These are phyloP conservation scores for Saccostrea cuccullata DNA, from an alignment of 1,140 invertebrate genomes.

Conservation along the genomic window DNA sequence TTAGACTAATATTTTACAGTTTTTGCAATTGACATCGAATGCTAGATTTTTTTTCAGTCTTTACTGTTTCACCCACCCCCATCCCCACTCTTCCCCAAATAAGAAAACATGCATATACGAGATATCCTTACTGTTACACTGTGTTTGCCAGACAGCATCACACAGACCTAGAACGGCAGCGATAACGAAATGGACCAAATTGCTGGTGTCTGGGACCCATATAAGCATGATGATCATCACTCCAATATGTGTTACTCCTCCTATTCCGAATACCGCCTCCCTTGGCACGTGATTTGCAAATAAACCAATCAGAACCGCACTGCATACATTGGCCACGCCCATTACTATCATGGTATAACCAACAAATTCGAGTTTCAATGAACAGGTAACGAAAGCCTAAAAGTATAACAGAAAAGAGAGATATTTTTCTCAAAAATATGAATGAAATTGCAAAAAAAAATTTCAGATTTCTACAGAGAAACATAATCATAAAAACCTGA, in stretches of 20 bases:
- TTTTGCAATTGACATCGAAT: too few relatives aligned
- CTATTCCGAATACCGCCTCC: constrained; percentile 77
- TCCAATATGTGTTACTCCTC: constrained; percentile 74
- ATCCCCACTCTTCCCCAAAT: neutral
- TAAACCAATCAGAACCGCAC: constrained; percentile 72
- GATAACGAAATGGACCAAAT: constrained; percentile 92
- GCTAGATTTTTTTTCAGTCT: too few relatives aligned
- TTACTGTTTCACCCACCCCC: neutral
- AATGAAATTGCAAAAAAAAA: neutral
- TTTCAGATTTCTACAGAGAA: neutral
- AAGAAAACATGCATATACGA: neutral
- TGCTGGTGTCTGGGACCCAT: constrained; percentile 90
- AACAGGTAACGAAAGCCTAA: constrained; percentile 76
- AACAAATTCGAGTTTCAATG: constrained; percentile 74
- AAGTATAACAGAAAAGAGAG: constrained; percentile 45
- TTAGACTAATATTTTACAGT: too few relatives aligned
- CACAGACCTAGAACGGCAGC: constrained; percentile 97
- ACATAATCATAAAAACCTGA: neutral
- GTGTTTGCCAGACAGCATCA: constrained; percentile 98
- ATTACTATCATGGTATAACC: constrained; percentile 78
- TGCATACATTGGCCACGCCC: constrained; percentile 73
- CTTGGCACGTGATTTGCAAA: constrained; percentile 72
- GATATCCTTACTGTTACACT: constrained; percentile 91
- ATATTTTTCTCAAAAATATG: neutral
- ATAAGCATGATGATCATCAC: constrained; percentile 79